Evolutionary conservation across 1,140 invertebrate species (phyloP), one percentile per base, ranked within the genome.

Genomic region (Eciton burchellii): DNA sequence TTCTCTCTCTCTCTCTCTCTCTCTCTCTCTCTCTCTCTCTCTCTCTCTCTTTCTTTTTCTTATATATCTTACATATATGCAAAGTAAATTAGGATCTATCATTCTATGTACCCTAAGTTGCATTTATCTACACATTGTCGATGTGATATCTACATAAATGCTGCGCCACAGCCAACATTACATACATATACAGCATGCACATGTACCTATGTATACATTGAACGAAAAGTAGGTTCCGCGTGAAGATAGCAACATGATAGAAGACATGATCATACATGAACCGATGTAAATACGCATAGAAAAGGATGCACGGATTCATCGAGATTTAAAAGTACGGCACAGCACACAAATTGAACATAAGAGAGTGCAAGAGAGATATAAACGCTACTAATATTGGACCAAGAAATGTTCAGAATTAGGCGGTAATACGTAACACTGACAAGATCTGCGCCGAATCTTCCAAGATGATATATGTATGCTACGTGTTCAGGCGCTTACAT

Each of bases 191-290:
- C 41, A 45, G 12, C 21, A 14, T 2, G n/a, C 21, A 29, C 35
- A 43, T n/a, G 9, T 11, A 9, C 16, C 3, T 12, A 43, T n/a
- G n/a, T 19, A 16, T 11, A 43, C 16, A 19, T 5, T 24, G 8
- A 56, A n/a, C 63, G 63, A 43, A 79, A 79, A 79, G 74, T 79
- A 79, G 74, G 74, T 70, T 79, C 35, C 8, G 49, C 66, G 29
- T 21, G 60, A 79, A 79, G 74, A 68, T 79, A 79, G 49, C 49
- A 49, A n/a, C 49, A 24, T 57, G 26, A 47, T 24, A 41, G 21
- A 74, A 16, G 11, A 6, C 74, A 52, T n/a, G n/a, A 29, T 29
- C 29, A 0, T n/a, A 19, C 19, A 43, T 52, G 49, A 77, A 76
- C n/a, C n/a, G 3, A 21, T 35, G 16, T 1, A 16, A 21, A 45